Evolutionary conservation across 2,888 invertebrate species (phyloP).

Genomic region (Noctua janthe): DNA sequence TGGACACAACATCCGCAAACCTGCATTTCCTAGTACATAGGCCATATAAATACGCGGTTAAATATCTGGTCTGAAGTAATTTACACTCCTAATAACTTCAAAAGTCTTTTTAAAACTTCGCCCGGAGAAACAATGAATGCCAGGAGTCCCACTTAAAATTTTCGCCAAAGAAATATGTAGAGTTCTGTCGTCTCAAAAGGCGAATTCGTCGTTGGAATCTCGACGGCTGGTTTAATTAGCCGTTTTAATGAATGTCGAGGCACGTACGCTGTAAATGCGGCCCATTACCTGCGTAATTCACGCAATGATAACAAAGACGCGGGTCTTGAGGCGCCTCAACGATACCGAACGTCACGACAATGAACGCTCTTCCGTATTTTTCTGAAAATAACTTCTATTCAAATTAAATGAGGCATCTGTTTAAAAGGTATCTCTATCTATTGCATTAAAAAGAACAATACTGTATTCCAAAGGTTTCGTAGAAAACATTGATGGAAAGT

Average conservation of each 20-base stretch:
- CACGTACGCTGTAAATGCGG: conserved; percentile 88
- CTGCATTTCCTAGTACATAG: conserved; percentile 52
- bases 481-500: conserved; percentile 37
- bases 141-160: conserved; percentile 75
- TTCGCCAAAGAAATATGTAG: conserved; percentile 78
- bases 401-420: conserved; percentile 45
- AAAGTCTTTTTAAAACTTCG: conserved; percentile 73
- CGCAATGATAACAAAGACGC: conserved; percentile 85
- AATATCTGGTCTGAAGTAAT: conserved; percentile 61
- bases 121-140: conserved; percentile 69
- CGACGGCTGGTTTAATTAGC: conserved; percentile 86
- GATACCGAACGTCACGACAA: conserved; percentile 63
- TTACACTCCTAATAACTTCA: conserved; percentile 69
- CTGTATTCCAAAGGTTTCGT: not conserved
- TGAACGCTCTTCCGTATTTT: conserved; percentile 58
- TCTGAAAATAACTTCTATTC: conserved; percentile 49
- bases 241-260: conserved; percentile 87
- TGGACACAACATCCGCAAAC: conserved; percentile 56
- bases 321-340: conserved; percentile 60
- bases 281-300: conserved; percentile 88
- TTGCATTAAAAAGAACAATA: conserved; percentile 29
- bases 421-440: conserved; percentile 20
- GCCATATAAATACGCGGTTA: conserved; percentile 46
- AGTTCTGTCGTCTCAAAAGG: conserved; percentile 74
- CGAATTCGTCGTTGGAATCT: conserved; percentile 82